Evolutionary conservation across 1,140 invertebrate species (phyloP).

Genomic region (Nautilus pompilius): DNA sequence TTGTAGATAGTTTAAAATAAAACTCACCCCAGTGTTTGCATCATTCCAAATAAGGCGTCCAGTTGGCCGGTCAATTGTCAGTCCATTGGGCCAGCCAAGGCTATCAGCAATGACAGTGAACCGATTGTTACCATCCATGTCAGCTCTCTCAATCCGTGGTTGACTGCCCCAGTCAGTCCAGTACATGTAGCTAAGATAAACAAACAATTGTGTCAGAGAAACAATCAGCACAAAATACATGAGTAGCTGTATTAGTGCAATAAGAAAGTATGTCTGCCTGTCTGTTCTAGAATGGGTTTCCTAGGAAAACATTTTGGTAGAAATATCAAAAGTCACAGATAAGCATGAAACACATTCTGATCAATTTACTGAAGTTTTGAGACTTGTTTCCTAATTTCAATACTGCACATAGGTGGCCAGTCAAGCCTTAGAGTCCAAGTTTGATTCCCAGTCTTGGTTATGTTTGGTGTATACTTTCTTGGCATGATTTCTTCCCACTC

Average conservation of each 20-base stretch:
- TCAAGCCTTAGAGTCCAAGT: no score
- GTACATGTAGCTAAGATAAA: conserved; percentile 65
- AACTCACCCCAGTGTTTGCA: conserved; percentile 61
- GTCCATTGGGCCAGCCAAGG: conserved; percentile 64
- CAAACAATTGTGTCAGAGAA: conserved; percentile 4
- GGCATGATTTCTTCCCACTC: no score
- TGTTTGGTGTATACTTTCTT: no score
- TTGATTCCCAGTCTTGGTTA: no score
- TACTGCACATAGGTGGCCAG: no score
- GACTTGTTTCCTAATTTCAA: no score
- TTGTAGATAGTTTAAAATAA: no score
- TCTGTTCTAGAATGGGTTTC: neutral
- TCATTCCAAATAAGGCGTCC: conserved; percentile 92
- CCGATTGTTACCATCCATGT: conserved; percentile 79
- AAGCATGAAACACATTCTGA: no score
- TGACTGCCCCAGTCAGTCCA: conserved; percentile 99
- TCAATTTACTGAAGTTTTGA: no score
- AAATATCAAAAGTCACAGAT: no score
- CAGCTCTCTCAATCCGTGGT: conserved; percentile 90
- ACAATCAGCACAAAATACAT: neutral
- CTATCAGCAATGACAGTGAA: conserved; percentile 27
- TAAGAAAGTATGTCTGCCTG: no score
- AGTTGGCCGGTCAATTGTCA: conserved; percentile 73
- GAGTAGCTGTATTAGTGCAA: neutral
- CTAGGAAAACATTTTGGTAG: neutral